Percentiles rank a stretch among this genome's conserved stretches.
phyloP scores from a whole-genome alignment of 1,140 invertebrate species.

The Calosoma granatense region DNA sequence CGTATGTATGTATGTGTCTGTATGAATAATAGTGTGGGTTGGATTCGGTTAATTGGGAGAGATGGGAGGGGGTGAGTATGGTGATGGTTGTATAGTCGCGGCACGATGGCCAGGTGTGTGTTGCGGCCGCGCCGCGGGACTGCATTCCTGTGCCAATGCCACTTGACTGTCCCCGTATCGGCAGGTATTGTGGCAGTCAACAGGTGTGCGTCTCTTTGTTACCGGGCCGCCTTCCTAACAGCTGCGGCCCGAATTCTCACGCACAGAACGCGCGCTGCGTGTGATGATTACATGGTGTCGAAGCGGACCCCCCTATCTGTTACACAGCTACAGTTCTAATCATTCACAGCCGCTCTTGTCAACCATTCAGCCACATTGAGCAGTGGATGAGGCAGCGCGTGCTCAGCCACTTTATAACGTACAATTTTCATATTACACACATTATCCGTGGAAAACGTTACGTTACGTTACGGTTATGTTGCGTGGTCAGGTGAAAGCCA shows the following conservation, averaged over 20 bases:
- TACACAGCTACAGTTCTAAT: background rate
- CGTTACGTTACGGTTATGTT: too few relatives aligned
- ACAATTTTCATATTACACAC: background rate
- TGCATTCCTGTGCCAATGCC: constrained; percentile 8
- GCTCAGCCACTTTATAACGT: background rate
- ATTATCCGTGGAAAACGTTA: too few relatives aligned
- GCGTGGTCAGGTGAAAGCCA: too few relatives aligned
- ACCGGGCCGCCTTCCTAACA: background rate
- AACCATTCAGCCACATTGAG: too few relatives aligned
- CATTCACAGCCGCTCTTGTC: background rate
- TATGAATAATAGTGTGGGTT: too few relatives aligned
- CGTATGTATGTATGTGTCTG: too few relatives aligned
- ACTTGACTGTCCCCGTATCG: background rate
- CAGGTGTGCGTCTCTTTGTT: constrained; percentile 7
- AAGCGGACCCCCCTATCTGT: background rate
- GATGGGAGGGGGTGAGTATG: background rate
- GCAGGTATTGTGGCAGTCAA: constrained; percentile 1
- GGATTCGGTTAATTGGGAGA: background rate
- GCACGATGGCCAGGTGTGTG: background rate
- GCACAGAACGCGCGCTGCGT: background rate
- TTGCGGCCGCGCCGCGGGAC: background rate
- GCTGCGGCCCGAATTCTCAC: constrained; percentile 1
- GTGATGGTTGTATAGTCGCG: background rate
- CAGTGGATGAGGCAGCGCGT: too few relatives aligned
- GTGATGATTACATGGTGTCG: background rate